These are phyloP conservation scores for Hirundo rustica DNA, from an alignment of 2,797 vertebrate genomes.

Conservation along the genomic window DNA sequence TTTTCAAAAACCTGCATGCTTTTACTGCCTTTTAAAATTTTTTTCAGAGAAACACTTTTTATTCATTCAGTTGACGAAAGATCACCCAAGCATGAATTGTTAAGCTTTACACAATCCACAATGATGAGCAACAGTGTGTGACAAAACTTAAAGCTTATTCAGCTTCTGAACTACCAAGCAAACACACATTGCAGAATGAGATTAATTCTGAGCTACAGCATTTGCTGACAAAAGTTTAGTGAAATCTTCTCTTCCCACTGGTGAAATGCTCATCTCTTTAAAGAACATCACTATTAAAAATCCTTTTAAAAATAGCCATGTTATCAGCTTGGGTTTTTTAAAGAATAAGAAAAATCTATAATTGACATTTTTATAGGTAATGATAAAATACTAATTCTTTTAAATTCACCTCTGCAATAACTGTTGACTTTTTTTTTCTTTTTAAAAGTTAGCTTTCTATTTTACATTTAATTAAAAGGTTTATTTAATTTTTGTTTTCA, in stretches of 20 bases:
- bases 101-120: slow-evolving; percentile 71
- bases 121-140: slow-evolving; percentile 52
- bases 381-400: neutral
- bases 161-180: slow-evolving; percentile 61
- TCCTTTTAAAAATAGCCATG: neutral
- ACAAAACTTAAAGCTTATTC: slow-evolving; percentile 59
- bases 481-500: neutral
- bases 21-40: neutral
- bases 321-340: neutral
- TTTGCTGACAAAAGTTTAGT: slow-evolving; percentile 49
- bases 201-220: slow-evolving; percentile 4
- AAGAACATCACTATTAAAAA: slow-evolving; percentile 12
- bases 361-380: neutral
- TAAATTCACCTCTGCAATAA: neutral
- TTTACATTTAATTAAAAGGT: neutral
- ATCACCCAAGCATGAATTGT: slow-evolving; percentile 71
- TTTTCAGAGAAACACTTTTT: slow-evolving; percentile 42
- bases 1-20: neutral
- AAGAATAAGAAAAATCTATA: neutral
- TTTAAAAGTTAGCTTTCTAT: neutral
- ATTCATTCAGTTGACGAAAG: slow-evolving; percentile 62
- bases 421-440: neutral
- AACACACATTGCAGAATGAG: slow-evolving; percentile 64
- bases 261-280: neutral
- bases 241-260: slow-evolving; percentile 47